A percentile compares a stretch with the other conserved stretches of the same genome.
phyloP scores from a whole-genome alignment of 2,797 vertebrate genomes.

The Fundulus diaphanus region DNA sequence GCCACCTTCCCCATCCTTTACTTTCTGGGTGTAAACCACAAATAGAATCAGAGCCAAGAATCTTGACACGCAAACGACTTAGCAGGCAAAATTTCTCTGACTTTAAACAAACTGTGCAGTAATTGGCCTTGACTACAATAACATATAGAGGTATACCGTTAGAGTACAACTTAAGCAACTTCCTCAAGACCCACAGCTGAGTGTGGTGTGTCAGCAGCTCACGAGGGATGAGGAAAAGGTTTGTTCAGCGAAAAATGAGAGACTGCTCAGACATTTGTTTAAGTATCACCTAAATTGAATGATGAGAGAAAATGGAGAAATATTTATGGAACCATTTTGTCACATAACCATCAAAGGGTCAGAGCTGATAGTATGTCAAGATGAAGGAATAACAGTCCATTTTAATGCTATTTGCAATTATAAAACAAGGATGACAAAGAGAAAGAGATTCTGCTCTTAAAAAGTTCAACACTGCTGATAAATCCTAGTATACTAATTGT shows the following conservation, averaged over 20 bases:
- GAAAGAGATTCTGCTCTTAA: background rate
- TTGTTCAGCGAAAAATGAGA: slow-evolving; percentile 45
- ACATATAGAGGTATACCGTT: slow-evolving; percentile 33
- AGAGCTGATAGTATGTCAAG: background rate
- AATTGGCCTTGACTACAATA: slow-evolving; percentile 48
- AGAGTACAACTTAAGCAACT: slow-evolving; percentile 22
- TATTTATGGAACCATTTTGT: slow-evolving; percentile 24
- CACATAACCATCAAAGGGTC: slow-evolving; percentile 27
- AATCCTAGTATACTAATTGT: background rate
- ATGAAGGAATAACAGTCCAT: background rate
- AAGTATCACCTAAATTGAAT: slow-evolving; percentile 5
- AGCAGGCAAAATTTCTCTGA: slow-evolving; percentile 17
- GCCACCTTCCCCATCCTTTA: slow-evolving; percentile 16
- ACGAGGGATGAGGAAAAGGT: slow-evolving; percentile 17
- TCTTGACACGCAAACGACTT: slow-evolving; percentile 9
- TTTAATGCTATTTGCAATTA: background rate
- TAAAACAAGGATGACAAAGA: background rate
- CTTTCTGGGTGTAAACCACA: slow-evolving; percentile 21
- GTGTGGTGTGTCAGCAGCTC: slow-evolving; percentile 55
- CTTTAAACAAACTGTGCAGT: slow-evolving; percentile 60
- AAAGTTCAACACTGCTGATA: background rate
- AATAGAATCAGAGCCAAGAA: slow-evolving; percentile 2
- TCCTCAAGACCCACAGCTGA: slow-evolving; percentile 20
- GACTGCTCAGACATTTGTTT: slow-evolving; percentile 24
- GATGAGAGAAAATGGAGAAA: slow-evolving; percentile 23